Evolutionary conservation across 2,888 invertebrate genomes (phyloP), one percentile per base, ranked within the genome.

Genomic region (Alloscopus bannaensis): DNA sequence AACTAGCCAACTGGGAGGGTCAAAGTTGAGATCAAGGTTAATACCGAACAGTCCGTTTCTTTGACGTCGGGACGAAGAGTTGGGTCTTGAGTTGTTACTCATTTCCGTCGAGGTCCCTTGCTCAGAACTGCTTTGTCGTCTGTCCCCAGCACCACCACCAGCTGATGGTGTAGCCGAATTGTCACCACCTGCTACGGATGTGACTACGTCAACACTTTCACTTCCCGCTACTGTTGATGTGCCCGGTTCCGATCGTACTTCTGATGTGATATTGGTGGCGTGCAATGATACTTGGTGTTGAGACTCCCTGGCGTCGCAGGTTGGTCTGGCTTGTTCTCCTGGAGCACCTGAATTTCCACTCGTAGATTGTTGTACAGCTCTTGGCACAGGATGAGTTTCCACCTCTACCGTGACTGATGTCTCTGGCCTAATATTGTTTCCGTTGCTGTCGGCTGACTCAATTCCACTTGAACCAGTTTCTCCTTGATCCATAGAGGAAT

Each of bases 1-100:
- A 11, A 81, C 83, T 28, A 85, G 50, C 84, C 84, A 85, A 60
- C 82, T 80, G 1, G 80, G 75, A 3, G 83, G 85, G 60, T 85
- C 84, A 77, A 84, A 83, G 55, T 83, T 81, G 65, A 85, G 76
- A 77, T 84, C 83, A 80, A 84, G 60, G 65, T 84, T 83, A 55
- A 84, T 81, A 50, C 83, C 71, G 77, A 81, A 84, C 66, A 81
- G 57, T 65, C 79, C 75, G 52, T 71, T 65, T 62, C 71, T 65
- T 11, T 52, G 60, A 13, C 68, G 71, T 28, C 71, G 16, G n/a
- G 62, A 60, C 0, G 73, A 55, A 2, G 76, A 70, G 57, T 45
- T 36, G 47, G 73, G 26, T 64, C 76, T 69, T 26, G 76, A 57
- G 40, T 70, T 62, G 50, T 64, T 70, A 29, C 40, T 78, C 77